Base-by-base conservation (phyloP, 1,140 invertebrate species). In the Bombus cullumanus region DNA sequence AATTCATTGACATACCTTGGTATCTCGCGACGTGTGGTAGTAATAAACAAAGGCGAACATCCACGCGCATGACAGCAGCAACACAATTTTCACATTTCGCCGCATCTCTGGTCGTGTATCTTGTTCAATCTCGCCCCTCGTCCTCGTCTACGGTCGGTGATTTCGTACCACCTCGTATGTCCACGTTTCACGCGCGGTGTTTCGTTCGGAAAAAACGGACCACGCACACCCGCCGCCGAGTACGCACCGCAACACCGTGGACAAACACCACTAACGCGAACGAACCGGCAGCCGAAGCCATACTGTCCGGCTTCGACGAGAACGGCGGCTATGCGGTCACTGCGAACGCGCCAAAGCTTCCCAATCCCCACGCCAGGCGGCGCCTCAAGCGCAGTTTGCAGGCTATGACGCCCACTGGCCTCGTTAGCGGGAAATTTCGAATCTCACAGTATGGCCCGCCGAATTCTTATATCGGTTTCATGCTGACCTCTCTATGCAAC, bases 31-130 rank as follows among this genome's bases (percentile, higher is more conserved):
- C 59, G 94, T 93, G 90, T 96, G 96, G 77, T 96, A 95, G 92
- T 96, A 96, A 93, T 96, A 96, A 92, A 96, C 95, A 93, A 96
- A 96, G 88, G 94, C 95, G 88, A 95, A 96, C 95, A 96, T 96
- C 96, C 96, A 96, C 69, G 95, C 94, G 92, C 95, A 95, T 85
- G 95, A 96, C 87, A 96, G 94, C 76, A 96, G 91, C 83, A 96
- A 93, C 90, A 96, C 93, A 91, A 96, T 94, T 94, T 96, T 96
- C 85, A 96, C 95, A 94, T 96, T 96, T 86, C 96, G 95, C 92
- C 95, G 94, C 96, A 96, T 96, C 91, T 92, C 92, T 92, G 81
- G 3, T 79, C n/a, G 37, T 53, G 77, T 82, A 37, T 37, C 59
- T 72, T 6, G 75, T 72, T 28, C 81, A 39, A 18, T 83, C 66